phyloP scores from a whole-genome alignment of 2,888 invertebrate species.

The Chrysolina americana region DNA sequence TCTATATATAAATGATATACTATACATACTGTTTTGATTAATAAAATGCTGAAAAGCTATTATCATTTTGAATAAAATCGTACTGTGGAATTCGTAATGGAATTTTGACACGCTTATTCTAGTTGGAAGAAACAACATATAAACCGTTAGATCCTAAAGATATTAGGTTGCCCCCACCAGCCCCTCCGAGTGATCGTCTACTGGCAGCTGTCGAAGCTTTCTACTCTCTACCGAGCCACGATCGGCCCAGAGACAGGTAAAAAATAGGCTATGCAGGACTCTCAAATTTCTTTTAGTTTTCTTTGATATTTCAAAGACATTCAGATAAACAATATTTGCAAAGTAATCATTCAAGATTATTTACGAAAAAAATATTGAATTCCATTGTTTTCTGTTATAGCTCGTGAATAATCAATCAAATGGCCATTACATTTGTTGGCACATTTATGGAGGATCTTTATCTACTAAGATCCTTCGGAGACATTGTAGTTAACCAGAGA shows the following conservation, averaged over 20 bases:
- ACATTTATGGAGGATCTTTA: background rate
- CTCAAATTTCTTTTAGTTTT: conserved; percentile 30
- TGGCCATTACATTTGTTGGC: background rate
- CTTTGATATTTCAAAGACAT: background rate
- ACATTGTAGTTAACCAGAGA: too few relatives aligned
- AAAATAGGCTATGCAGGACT: conserved; percentile 48
- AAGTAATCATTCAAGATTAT: background rate
- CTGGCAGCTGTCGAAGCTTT: conserved; percentile 96
- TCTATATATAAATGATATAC: too few relatives aligned
- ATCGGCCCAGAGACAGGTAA: conserved; percentile 93
- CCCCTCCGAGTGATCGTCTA: conserved; percentile 93
- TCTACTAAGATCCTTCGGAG: too few relatives aligned
- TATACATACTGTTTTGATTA: too few relatives aligned
- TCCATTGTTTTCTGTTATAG: background rate
- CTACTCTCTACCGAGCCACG: conserved; percentile 95
- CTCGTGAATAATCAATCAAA: background rate
- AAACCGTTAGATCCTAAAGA: conserved; percentile 90
- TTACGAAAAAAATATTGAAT: background rate
- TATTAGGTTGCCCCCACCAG: conserved; percentile 94
- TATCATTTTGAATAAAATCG: conserved; percentile 11
- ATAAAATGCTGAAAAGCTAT: too few relatives aligned
- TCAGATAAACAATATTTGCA: background rate
- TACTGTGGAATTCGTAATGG: conserved; percentile 45
- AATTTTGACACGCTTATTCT: conserved; percentile 60
- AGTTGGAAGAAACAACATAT: conserved; percentile 92